A percentile compares a stretch with the other conserved stretches of the same genome.
Evolutionary conservation across 2,113 vertebrate genomes (phyloP).

Genomic region (Dasyprocta punctata): DNA sequence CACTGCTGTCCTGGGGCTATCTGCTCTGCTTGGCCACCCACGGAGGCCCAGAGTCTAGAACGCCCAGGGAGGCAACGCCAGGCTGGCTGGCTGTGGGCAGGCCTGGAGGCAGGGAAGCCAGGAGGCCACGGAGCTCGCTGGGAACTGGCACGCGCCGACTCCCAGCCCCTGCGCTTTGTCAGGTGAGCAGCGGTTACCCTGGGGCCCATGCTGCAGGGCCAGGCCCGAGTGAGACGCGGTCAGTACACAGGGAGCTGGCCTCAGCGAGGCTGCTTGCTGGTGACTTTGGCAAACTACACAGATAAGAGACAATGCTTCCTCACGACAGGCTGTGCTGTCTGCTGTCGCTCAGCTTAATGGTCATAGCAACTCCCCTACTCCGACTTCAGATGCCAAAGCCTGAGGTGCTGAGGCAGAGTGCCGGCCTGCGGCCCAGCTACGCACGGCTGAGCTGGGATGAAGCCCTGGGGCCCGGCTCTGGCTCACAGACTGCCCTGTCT

Average conservation of each 20-base stretch:
- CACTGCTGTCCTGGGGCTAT: background rate
- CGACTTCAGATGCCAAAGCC: background rate
- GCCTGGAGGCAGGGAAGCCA: too few species aligned
- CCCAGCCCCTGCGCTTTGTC: background rate
- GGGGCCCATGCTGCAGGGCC: background rate
- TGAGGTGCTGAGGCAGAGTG: background rate
- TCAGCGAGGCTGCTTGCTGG: background rate
- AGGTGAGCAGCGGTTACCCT: background rate
- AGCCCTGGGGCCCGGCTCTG: background rate
- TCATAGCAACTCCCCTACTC: accelerated
- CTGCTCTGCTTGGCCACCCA: background rate
- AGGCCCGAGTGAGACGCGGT: background rate
- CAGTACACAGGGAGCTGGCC: background rate
- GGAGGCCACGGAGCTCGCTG: background rate
- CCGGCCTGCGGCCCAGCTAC: accelerated
- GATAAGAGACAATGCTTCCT: background rate
- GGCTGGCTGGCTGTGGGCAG: background rate
- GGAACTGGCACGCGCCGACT: background rate
- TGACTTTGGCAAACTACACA: background rate
- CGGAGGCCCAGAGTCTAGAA: background rate
- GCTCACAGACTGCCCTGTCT: background rate
- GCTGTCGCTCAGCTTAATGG: background rate
- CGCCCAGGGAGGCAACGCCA: background rate
- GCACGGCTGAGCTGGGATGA: background rate
- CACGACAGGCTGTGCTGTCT: accelerated